Evolutionary conservation across 2,113 vertebrate species (phyloP).

Genomic region (Polyodon spathula): DNA sequence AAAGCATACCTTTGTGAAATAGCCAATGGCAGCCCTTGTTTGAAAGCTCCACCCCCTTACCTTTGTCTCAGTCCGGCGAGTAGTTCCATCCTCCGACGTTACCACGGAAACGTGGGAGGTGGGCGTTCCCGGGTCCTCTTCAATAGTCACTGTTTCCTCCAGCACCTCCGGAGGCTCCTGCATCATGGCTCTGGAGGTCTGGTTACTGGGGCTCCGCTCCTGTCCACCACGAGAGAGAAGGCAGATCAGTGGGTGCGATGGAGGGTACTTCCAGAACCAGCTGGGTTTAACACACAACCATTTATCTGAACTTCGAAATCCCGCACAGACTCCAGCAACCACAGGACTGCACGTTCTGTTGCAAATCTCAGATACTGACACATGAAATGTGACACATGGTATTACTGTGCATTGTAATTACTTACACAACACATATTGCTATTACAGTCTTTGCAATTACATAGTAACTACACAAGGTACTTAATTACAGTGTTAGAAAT

Average conservation of each 20-base stretch:
- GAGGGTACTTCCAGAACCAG: not conserved
- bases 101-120: slow-evolving; percentile 82
- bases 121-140: slow-evolving; percentile 81
- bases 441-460: no score
- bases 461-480: no score
- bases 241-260: not conserved
- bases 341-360: no score
- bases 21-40: not conserved
- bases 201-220: slow-evolving; percentile 84
- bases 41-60: slow-evolving; percentile 38
- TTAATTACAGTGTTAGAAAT: no score
- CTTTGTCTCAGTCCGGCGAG: slow-evolving; percentile 78
- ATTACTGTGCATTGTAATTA: no score
- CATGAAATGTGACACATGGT: no score
- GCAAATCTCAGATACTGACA: no score
- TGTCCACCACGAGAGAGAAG: slow-evolving; percentile 26
- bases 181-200: slow-evolving; percentile 67
- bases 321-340: no score
- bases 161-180: slow-evolving; percentile 72
- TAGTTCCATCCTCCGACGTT: slow-evolving; percentile 82
- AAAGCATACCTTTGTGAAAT: not conserved
- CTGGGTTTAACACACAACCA: no score
- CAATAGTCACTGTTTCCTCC: slow-evolving; percentile 67
- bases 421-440: no score
- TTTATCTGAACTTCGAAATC: no score